Evolutionary conservation across 2,113 vertebrate genomes (phyloP).

Genomic region (Eonycteris spelaea): DNA sequence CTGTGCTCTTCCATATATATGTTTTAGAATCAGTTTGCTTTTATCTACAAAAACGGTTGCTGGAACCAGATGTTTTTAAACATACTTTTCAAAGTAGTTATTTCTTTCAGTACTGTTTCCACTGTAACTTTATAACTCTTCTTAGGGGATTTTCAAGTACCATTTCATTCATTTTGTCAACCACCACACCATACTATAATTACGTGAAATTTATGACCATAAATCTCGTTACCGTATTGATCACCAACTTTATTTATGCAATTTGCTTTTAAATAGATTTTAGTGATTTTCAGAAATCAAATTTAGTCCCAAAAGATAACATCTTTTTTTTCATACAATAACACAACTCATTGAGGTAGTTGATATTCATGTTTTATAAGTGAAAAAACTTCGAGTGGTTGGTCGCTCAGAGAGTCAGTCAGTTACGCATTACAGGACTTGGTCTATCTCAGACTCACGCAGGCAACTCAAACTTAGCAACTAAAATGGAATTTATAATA

Average conservation of each 20-base stretch:
- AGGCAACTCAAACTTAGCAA: background rate
- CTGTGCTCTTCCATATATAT: background rate
- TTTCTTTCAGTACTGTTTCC: background rate
- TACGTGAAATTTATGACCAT: background rate
- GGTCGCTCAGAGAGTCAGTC: background rate
- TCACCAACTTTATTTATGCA: background rate
- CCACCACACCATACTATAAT: background rate
- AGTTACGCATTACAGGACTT: background rate
- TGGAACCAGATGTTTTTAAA: background rate
- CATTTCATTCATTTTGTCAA: background rate
- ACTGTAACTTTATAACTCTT: background rate
- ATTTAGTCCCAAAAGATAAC: background rate
- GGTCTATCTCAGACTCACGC: background rate
- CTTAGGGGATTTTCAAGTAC: background rate
- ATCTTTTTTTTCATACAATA: background rate
- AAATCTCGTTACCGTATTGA: background rate
- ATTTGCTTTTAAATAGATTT: background rate
- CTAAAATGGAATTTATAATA: conserved; percentile 1
- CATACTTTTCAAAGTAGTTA: background rate
- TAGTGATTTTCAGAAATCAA: background rate
- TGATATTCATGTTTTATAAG: background rate
- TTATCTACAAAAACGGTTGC: background rate
- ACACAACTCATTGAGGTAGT: background rate
- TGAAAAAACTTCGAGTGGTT: background rate
- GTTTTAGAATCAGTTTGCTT: conserved; percentile 24